Percentiles rank a stretch among this genome's conserved stretches.
phyloP scores from a whole-genome alignment of 2,797 vertebrate species.

The Lithobates pipiens region DNA sequence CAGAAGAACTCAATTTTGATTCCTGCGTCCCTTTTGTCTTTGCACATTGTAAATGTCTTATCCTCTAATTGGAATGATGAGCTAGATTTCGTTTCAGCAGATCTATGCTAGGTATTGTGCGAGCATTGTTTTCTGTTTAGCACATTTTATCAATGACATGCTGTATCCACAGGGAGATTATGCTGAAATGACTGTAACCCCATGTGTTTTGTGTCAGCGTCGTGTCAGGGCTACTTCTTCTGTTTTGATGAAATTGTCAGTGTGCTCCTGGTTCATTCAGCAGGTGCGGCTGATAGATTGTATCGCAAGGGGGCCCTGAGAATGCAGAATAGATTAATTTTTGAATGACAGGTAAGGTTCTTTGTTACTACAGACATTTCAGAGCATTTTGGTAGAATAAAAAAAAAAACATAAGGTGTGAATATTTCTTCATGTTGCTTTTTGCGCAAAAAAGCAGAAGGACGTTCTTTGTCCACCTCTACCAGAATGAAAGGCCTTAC shows the following conservation, averaged over 20 bases:
- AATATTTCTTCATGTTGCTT: no score
- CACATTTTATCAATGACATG: slow-evolving; percentile 13
- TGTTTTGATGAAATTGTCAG: slow-evolving; percentile 41
- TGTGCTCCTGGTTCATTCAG: background rate
- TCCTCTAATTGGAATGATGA: background rate
- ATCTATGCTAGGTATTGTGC: slow-evolving; percentile 2
- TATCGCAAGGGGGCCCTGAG: background rate
- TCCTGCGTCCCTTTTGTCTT: background rate
- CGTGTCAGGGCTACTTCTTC: slow-evolving; percentile 23
- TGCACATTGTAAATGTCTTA: background rate
- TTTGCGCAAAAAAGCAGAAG: background rate
- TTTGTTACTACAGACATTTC: background rate
- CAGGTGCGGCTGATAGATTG: slow-evolving; percentile 5
- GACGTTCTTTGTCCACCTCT: background rate
- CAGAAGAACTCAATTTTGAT: background rate
- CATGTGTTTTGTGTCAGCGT: slow-evolving; percentile 44
- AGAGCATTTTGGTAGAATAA: background rate
- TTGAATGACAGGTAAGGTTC: background rate
- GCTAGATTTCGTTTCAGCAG: background rate
- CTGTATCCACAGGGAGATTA: slow-evolving; percentile 4
- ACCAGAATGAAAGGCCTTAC: background rate
- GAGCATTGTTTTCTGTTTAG: slow-evolving; percentile 1
- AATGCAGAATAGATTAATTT: background rate
- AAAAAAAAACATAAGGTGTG: no score
- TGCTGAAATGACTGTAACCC: slow-evolving; percentile 43